These are phyloP conservation scores for Mus spretus DNA, from an alignment of 2,797 vertebrate genomes.

Conservation along the genomic window DNA sequence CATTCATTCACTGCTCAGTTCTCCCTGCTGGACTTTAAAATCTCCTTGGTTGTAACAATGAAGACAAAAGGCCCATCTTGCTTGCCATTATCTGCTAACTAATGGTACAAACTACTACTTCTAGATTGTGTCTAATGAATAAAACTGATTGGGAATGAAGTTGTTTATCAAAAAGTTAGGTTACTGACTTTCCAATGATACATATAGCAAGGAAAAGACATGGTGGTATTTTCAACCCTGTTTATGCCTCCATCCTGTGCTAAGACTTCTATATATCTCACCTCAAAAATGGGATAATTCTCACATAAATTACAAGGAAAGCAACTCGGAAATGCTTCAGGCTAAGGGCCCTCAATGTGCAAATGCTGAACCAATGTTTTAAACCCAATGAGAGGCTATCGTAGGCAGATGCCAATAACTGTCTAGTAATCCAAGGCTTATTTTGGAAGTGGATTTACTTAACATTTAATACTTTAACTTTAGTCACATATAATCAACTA, in stretches of 20 bases:
- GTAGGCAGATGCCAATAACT: background rate
- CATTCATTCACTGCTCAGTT: background rate
- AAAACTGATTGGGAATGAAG: background rate
- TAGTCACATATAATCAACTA: constrained; percentile 17
- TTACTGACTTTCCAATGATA: constrained; percentile 21
- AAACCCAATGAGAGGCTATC: background rate
- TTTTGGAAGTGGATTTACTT: background rate
- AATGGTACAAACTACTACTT: constrained; percentile 39
- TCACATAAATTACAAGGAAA: background rate
- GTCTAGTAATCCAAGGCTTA: background rate
- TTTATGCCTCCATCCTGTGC: background rate
- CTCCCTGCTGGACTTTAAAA: constrained; percentile 6
- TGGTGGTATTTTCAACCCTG: background rate
- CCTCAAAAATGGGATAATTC: background rate
- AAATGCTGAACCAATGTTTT: background rate
- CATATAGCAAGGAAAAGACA: background rate
- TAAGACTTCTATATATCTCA: background rate
- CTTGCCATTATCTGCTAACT: background rate
- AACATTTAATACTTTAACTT: constrained; percentile 21
- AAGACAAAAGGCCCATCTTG: background rate
- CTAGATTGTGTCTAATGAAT: constrained; percentile 34
- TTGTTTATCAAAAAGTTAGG: background rate
- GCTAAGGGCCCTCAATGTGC: background rate
- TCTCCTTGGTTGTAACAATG: background rate
- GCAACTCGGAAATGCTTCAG: background rate